Conservation (phyloP, 1,140 invertebrate genomes). For the Drosophila lacteicornis region DNA sequence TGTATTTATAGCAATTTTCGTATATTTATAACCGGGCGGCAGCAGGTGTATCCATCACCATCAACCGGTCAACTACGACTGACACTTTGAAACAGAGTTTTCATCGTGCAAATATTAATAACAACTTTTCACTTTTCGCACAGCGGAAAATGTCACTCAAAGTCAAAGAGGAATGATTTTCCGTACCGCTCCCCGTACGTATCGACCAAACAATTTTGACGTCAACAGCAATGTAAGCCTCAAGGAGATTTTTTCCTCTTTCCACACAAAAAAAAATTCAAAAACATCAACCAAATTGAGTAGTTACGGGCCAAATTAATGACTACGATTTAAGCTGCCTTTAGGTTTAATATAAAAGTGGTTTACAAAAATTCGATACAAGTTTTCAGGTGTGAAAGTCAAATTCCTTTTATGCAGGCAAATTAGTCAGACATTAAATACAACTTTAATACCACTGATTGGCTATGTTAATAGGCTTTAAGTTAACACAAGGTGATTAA, state of each 20-base stretch:
- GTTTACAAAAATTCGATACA: constrained; percentile 24
- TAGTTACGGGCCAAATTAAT: constrained; percentile 61
- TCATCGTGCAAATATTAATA: constrained; percentile 67
- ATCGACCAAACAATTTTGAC: constrained; percentile 73
- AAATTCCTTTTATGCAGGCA: constrained; percentile 53
- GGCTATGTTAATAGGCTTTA: constrained; percentile 1
- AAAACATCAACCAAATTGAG: constrained; percentile 51
- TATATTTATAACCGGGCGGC: constrained; percentile 10
- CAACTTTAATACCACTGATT: constrained; percentile 13
- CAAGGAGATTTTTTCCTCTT: constrained; percentile 27
- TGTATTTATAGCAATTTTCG: constrained; percentile 21
- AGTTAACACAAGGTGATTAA: constrained; percentile 2
- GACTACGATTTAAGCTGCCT: constrained; percentile 15
- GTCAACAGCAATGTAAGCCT: constrained; percentile 34
- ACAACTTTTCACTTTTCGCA: constrained; percentile 76
- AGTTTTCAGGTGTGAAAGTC: constrained; percentile 66
- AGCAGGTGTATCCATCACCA: constrained; percentile 45
- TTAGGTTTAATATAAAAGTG: constrained; percentile 47
- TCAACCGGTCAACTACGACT: constrained; percentile 44
- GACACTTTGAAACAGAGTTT: constrained; percentile 55
- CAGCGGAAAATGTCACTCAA: constrained; percentile 81
- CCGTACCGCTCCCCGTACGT: constrained; percentile 28
- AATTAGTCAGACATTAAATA: constrained; percentile 35
- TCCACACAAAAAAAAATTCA: neutral
- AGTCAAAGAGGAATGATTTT: constrained; percentile 65